These are phyloP conservation scores for Cyphomyrus plagiostoma DNA, from an alignment of 2,113 vertebrate species.

Conservation along the genomic window DNA sequence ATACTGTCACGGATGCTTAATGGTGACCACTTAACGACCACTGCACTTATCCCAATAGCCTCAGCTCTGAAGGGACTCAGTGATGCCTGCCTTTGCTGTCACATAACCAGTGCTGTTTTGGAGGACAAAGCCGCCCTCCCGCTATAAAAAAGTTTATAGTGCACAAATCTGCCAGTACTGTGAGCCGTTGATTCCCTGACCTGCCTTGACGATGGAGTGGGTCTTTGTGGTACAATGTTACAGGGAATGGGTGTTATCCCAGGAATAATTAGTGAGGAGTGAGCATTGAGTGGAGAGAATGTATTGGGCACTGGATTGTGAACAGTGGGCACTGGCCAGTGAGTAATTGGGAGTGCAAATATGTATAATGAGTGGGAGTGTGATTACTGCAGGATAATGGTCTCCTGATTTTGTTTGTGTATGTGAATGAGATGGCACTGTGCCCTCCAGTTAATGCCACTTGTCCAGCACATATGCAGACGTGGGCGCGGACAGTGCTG, in stretches of 20 bases:
- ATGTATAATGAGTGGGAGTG: background rate
- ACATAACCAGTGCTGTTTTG: background rate
- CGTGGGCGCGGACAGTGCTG: background rate
- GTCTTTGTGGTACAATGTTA: background rate
- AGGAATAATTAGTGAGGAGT: background rate
- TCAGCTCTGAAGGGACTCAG: background rate
- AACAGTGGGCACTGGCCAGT: background rate
- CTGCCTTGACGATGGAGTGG: background rate
- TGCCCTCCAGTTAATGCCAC: background rate
- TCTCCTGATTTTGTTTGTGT: background rate
- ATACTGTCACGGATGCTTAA: background rate
- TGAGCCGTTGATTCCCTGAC: background rate
- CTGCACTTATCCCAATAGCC: background rate
- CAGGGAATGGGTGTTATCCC: background rate
- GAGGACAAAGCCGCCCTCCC: background rate
- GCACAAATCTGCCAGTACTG: background rate
- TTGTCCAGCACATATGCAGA: background rate
- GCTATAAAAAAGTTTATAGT: background rate
- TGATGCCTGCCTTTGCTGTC: background rate
- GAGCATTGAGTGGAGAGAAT: background rate
- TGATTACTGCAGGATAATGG: background rate
- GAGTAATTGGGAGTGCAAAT: background rate
- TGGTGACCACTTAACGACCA: background rate
- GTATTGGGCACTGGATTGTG: background rate
- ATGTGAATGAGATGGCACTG: background rate